Conservation (phyloP, 1,140 invertebrate species). For the Drosophila pachea region DNA sequence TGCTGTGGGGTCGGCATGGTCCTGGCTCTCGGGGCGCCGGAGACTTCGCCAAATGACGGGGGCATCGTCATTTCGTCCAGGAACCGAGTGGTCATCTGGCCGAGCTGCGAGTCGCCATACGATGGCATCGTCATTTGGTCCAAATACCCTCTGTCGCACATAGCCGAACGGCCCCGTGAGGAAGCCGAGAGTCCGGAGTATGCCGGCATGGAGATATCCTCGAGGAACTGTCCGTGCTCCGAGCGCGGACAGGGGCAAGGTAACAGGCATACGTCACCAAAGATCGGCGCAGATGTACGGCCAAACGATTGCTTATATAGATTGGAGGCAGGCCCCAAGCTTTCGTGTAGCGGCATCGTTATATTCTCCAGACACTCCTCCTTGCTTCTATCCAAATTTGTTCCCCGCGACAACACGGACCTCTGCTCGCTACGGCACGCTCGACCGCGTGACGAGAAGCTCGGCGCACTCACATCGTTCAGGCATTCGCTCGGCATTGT, state of each 20-base stretch:
- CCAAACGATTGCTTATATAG: slow-evolving; percentile 17
- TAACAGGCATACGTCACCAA: too few species aligned
- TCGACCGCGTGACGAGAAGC: neutral
- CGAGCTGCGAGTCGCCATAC: neutral
- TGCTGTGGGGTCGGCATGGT: neutral
- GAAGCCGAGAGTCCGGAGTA: neutral
- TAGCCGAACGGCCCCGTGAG: too few species aligned
- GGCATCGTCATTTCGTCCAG: slow-evolving; percentile 20
- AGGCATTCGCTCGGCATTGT: neutral
- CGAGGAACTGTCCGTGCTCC: too few species aligned
- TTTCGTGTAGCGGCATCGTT: slow-evolving; percentile 14
- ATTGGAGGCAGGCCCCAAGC: neutral
- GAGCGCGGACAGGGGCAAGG: too few species aligned
- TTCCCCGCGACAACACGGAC: neutral
- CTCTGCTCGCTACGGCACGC: neutral
- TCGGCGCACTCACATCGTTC: slow-evolving; percentile 3
- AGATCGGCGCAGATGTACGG: neutral
- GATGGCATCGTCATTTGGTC: neutral
- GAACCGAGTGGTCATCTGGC: neutral
- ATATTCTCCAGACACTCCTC: neutral
- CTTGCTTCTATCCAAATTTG: neutral
- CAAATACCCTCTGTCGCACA: neutral
- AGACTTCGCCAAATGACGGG: slow-evolving; percentile 12
- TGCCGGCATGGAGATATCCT: neutral
- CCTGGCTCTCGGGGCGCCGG: neutral